phyloP scores from a whole-genome alignment of 2,888 invertebrate genomes.

The Quadriops clusia region DNA sequence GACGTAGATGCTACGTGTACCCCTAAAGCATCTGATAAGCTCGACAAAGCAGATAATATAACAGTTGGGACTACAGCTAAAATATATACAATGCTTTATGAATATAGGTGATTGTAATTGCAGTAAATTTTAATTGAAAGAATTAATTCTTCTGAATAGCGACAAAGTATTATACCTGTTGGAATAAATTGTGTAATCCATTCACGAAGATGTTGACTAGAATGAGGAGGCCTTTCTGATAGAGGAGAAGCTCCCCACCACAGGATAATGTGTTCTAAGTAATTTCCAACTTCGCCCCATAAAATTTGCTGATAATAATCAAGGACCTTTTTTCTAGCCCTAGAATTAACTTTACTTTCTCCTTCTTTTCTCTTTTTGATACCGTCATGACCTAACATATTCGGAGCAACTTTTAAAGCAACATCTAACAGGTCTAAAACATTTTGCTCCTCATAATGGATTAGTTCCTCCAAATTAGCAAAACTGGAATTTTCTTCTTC shows the following conservation, averaged over 20 bases:
- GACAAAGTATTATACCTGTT: slow-evolving; percentile 36
- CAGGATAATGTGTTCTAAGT: slow-evolving; percentile 66
- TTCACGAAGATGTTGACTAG: slow-evolving; percentile 52
- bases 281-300: slow-evolving; percentile 73
- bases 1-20: slow-evolving; percentile 68
- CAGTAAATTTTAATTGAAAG: background rate
- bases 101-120: background rate
- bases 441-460: slow-evolving; percentile 56
- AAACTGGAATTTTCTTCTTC: slow-evolving; percentile 27
- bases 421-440: slow-evolving; percentile 49
- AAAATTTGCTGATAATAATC: slow-evolving; percentile 62
- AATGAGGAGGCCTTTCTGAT: slow-evolving; percentile 51
- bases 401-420: slow-evolving; percentile 46
- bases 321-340: slow-evolving; percentile 49
- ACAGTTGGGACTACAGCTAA: slow-evolving; percentile 51
- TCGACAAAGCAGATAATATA: slow-evolving; percentile 58
- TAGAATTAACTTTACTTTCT: slow-evolving; percentile 47
- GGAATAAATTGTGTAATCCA: slow-evolving; percentile 51
- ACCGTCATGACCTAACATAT: slow-evolving; percentile 49
- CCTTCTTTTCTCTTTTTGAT: slow-evolving; percentile 43
- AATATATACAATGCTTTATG: no score
- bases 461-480: slow-evolving; percentile 51
- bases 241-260: slow-evolving; percentile 75
- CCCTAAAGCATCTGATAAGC: slow-evolving; percentile 64
- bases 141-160: background rate